Conservation (phyloP, 2,113 vertebrate genomes). For the Leuciscus idus region DNA sequence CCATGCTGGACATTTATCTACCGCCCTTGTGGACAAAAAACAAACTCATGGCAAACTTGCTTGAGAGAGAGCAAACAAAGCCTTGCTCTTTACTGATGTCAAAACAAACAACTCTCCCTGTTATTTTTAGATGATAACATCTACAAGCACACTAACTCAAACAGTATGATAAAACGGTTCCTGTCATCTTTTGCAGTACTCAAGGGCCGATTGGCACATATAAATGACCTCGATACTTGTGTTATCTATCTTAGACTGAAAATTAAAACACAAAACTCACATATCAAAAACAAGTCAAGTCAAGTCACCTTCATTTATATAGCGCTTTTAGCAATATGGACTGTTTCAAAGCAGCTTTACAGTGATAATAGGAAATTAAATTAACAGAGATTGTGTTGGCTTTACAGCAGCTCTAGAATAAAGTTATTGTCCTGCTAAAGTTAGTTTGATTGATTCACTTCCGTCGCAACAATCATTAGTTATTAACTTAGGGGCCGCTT, state of each 20-base stretch:
- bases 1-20: slow-evolving; percentile 20
- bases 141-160: slow-evolving; percentile 62
- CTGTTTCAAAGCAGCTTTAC: too few species aligned
- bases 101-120: slow-evolving; percentile 63
- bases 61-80: slow-evolving; percentile 58
- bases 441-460: too few species aligned
- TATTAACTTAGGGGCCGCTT: too few species aligned
- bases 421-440: too few species aligned
- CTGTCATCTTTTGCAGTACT: slow-evolving; percentile 28
- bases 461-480: too few species aligned
- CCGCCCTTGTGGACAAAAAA: slow-evolving; percentile 47
- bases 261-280: background rate
- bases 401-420: too few species aligned
- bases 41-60: slow-evolving; percentile 64
- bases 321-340: too few species aligned
- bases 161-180: slow-evolving; percentile 54
- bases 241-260: background rate
- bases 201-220: background rate
- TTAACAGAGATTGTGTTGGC: too few species aligned
- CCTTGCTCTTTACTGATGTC: slow-evolving; percentile 49
- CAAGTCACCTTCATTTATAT: too few species aligned
- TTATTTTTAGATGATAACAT: slow-evolving; percentile 64
- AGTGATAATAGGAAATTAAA: too few species aligned
- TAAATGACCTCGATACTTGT: background rate
- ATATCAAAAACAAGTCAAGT: background rate